These are phyloP conservation scores for Centropyge bicolor DNA, from an alignment of 2,797 vertebrate genomes.

Conservation along the genomic window DNA sequence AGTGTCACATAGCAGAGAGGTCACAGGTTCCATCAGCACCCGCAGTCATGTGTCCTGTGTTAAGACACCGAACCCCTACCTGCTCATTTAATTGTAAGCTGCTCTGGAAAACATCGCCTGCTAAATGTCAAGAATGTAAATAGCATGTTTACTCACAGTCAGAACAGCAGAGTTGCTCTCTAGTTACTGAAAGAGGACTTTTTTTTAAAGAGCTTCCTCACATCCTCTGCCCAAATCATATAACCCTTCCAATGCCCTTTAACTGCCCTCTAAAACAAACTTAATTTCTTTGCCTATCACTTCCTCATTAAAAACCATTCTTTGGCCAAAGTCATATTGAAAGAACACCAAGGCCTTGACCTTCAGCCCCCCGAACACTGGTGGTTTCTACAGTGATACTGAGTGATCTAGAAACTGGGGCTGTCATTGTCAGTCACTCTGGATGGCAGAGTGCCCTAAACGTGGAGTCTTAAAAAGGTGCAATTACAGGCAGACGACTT, in stretches of 20 bases:
- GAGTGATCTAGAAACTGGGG: neutral
- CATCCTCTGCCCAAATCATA: conserved; percentile 17
- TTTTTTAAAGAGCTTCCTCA: conserved; percentile 17
- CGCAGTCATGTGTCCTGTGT: conserved; percentile 37
- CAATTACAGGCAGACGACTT: conserved; percentile 36
- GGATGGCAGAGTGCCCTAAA: neutral
- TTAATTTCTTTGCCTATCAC: conserved; percentile 12
- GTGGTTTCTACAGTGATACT: conserved; percentile 4
- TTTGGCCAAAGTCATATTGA: neutral
- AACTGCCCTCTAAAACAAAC: conserved; percentile 8
- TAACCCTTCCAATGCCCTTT: conserved; percentile 4
- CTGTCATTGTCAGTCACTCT: conserved; percentile 2
- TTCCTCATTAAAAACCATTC: conserved; percentile 19
- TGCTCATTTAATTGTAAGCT: conserved; percentile 47
- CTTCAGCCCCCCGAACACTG: neutral
- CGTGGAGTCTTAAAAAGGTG: conserved; percentile 3
- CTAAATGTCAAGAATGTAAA: conserved; percentile 65
- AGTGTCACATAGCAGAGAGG: conserved; percentile 2
- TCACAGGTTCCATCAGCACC: conserved; percentile 37
- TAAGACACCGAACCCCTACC: conserved; percentile 35
- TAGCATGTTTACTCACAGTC: conserved; percentile 46
- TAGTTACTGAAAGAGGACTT: conserved; percentile 13
- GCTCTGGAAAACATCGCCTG: conserved; percentile 42
- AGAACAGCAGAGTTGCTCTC: conserved; percentile 18
- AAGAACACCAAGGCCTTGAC: conserved; percentile 24